Evolutionary conservation across 1,140 invertebrate genomes (phyloP).

Genomic region (Drosophila repletoides): DNA sequence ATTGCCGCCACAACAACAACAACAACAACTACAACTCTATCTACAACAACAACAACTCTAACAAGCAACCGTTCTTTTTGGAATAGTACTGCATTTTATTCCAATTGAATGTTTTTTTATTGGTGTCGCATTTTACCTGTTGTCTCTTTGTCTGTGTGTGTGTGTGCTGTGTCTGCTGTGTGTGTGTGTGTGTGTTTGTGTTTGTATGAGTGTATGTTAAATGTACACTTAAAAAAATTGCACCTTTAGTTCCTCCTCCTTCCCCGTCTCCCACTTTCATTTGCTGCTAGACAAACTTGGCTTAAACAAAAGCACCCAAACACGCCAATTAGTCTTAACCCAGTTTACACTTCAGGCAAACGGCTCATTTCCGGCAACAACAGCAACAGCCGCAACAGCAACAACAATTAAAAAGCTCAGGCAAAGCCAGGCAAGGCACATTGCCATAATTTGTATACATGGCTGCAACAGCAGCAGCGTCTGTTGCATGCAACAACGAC

Average conservation of each 20-base stretch:
- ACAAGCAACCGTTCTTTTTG: slow-evolving; percentile 52
- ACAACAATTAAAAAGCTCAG: slow-evolving; percentile 10
- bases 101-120: slow-evolving; percentile 64
- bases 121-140: slow-evolving; percentile 43
- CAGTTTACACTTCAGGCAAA: slow-evolving; percentile 77
- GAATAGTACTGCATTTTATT: slow-evolving; percentile 67
- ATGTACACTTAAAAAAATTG: slow-evolving; percentile 26
- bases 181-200: slow-evolving; percentile 3
- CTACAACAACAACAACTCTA: slow-evolving; percentile 30
- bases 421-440: slow-evolving; percentile 7
- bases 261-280: slow-evolving; percentile 39
- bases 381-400: slow-evolving; percentile 24
- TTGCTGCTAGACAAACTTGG: slow-evolving; percentile 41
- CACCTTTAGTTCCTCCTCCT: neutral
- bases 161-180: neutral
- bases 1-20: slow-evolving; percentile 10
- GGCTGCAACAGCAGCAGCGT: slow-evolving; percentile 6
- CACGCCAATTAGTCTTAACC: slow-evolving; percentile 81
- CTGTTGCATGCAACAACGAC: too few species aligned
- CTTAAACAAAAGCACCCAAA: slow-evolving; percentile 50
- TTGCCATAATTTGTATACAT: slow-evolving; percentile 71
- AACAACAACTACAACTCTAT: slow-evolving; percentile 3
- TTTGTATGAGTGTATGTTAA: slow-evolving; percentile 17
- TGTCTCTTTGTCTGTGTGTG: slow-evolving; percentile 15
- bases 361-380: slow-evolving; percentile 71